A percentile compares a stretch with the other conserved stretches of the same genome.
Conservation (phyloP, 2,797 vertebrate species). For the Odontamblyopus lacepedii region DNA sequence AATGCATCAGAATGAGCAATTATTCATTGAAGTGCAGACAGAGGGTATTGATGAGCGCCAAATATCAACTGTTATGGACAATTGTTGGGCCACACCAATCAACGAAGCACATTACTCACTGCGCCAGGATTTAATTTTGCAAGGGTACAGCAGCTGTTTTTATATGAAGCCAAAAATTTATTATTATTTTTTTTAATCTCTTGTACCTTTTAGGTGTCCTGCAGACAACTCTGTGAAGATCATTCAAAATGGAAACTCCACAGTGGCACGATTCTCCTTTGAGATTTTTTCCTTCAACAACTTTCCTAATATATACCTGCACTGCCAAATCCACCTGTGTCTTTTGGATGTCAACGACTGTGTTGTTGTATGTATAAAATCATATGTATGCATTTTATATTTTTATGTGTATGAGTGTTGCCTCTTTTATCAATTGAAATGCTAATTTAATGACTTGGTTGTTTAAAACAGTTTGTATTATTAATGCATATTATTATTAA, state of each 20-base stretch:
- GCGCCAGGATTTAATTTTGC: constrained; percentile 63
- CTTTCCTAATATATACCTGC: constrained; percentile 48
- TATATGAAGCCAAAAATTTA: not conserved
- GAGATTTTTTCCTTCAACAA: constrained; percentile 55
- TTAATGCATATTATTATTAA: not conserved
- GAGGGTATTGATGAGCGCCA: constrained; percentile 49
- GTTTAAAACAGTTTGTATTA: not conserved
- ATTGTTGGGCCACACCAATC: constrained; percentile 74
- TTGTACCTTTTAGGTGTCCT: constrained; percentile 58
- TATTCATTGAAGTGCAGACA: constrained; percentile 65
- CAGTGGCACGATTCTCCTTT: constrained; percentile 60
- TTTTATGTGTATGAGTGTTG: not conserved
- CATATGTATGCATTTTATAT: not conserved
- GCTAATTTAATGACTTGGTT: not conserved
- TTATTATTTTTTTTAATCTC: not conserved
- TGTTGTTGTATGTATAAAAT: constrained; percentile 6
- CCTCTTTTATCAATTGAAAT: not conserved
- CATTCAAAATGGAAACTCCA: constrained; percentile 57
- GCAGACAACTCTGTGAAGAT: constrained; percentile 53
- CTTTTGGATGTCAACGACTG: constrained; percentile 44
- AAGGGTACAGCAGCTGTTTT: constrained; percentile 47
- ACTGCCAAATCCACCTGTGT: constrained; percentile 64
- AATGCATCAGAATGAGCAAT: constrained; percentile 45
- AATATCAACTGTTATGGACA: constrained; percentile 61
- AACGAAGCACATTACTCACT: constrained; percentile 27